Base-by-base conservation (phyloP, 2,888 invertebrate species). In the Amblyteles armatorius region DNA sequence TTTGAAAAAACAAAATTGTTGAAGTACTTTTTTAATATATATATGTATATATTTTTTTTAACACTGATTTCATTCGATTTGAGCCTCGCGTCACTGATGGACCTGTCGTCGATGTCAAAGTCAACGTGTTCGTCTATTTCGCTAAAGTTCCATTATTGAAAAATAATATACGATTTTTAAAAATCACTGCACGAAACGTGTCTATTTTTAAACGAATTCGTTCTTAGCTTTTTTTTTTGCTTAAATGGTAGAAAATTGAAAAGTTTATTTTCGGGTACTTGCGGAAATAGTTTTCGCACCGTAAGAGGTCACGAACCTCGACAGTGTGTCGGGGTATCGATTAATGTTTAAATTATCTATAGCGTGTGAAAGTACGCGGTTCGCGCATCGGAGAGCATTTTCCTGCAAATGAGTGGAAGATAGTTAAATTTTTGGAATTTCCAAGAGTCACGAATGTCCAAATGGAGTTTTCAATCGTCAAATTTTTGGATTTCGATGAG, bases 401-500 rank as follows among this genome's bases (percentile, higher is more conserved):
- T 48, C 16, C 3, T 16, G 7, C 7, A 5, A 9, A 0, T 19
- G 4, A 52, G 7, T 19, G 52, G 19, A 9, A 19, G 19, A 52
- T 7, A 19, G 6, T 22, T 26, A 9, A 26, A 57, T 26, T 11
- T 11, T 22, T 22, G 7, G 0, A 26, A 57, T 52, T 7, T 52
- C 52, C 19, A 11, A 29, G 57, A 26, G 26, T 9, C 57, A 11
- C 11, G 13, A 57, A 57, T 57, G 22, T 22, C 13, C 9, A 13
- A 26, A 13, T 26, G 57, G 44, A 55, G 19, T 22, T 19, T 11
- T 57, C 26, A 57, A 67, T 74, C 40, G 73, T n/a, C 7, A 7
- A 57, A 44, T 57, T 52, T 29, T 16, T 13, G 13, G 40, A 69
- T 52, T 81, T 73, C 13, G 6, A 16, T 36, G 40, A 71, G 2